These are phyloP conservation scores for Thumatha senex DNA, from an alignment of 2,888 invertebrate genomes.

Conservation along the genomic window DNA sequence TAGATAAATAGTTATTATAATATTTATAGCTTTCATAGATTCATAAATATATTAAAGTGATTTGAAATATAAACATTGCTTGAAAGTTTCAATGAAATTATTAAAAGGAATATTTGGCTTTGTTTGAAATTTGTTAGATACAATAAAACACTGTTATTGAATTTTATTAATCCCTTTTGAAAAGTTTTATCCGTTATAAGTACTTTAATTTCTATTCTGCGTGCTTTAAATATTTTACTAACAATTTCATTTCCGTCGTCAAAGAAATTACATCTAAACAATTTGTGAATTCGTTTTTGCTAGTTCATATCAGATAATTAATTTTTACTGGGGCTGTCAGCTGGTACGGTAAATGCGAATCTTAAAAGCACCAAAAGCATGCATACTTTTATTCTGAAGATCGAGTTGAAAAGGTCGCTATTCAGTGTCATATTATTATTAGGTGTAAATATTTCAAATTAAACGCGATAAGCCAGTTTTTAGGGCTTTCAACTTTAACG, in stretches of 20 bases:
- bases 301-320: neutral
- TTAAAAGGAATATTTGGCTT: neutral
- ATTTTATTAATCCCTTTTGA: constrained; percentile 5
- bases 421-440: no score
- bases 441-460: no score
- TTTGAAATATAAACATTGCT: constrained; percentile 4
- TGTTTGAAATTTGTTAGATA: constrained; percentile 1
- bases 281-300: neutral
- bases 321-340: no score
- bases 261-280: neutral
- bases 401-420: no score
- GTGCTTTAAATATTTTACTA: neutral
- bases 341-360: no score
- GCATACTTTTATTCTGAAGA: no score
- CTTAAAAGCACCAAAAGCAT: no score
- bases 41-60: neutral
- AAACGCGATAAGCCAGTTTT: no score
- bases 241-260: neutral
- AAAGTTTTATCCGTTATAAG: neutral
- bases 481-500: no score
- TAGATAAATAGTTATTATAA: constrained; percentile 19
- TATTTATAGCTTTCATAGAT: constrained; percentile 10
- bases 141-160: neutral
- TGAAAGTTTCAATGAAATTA: neutral
- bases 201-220: neutral